Percentiles rank a stretch among this genome's conserved stretches.
Evolutionary conservation across 53 echinoderm and acorn worm species (phyloP).

Genomic region (Actinopyga echinites): DNA sequence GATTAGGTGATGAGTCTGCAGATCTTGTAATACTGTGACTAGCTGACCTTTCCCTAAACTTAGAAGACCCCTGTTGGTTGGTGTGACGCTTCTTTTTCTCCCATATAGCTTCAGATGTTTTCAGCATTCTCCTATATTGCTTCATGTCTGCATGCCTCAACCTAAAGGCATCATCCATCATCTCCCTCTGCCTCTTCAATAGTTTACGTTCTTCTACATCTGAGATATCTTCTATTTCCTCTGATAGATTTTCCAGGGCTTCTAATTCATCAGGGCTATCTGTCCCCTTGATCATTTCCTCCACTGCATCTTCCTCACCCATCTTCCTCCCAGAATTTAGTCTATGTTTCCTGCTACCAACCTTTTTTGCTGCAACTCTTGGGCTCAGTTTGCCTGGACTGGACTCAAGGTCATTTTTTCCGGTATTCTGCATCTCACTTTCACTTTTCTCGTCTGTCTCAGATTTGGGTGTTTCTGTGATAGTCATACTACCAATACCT

Average conservation of each 20-base stretch:
- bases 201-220: constrained; percentile 24
- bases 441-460: constrained; percentile 73
- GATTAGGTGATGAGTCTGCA: constrained; percentile 24
- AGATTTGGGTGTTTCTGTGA: constrained; percentile 67
- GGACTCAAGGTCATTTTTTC: constrained; percentile 13
- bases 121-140: constrained; percentile 63
- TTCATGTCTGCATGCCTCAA: constrained; percentile 71
- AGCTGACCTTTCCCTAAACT: constrained; percentile 53
- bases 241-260: constrained; percentile 74
- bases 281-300: constrained; percentile 53
- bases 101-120: constrained; percentile 29
- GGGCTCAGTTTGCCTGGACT: constrained; percentile 3
- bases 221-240: constrained; percentile 34
- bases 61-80: constrained; percentile 6
- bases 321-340: neutral
- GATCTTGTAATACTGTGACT: constrained; percentile 51
- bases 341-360: constrained; percentile 21
- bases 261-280: constrained; percentile 97
- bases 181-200: constrained; percentile 16
- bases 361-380: constrained; percentile 41
- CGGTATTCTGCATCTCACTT: constrained; percentile 41
- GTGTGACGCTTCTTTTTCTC: neutral
- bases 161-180: constrained; percentile 44
- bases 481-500: constrained; percentile 92
- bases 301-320: constrained; percentile 33